Evolutionary conservation across 2,888 invertebrate species (phyloP), one percentile per base, ranked within the genome.

Genomic region (Amphipoea lucens): DNA sequence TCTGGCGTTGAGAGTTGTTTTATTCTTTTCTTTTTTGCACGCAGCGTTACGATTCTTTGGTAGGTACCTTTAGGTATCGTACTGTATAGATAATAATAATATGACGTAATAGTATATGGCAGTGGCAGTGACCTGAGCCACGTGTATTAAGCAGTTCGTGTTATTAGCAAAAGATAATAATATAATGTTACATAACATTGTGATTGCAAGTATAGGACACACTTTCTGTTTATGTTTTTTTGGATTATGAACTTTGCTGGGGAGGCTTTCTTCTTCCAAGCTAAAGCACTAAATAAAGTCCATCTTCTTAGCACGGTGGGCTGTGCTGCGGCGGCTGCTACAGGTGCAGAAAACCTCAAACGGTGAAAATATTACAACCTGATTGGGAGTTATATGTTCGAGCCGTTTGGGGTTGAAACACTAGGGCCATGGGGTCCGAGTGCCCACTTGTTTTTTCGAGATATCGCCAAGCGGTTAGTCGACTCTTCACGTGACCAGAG

Each of bases 1-100:
- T 62, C 48, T 82, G 54, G 69, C 86, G 66, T 83, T 70, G 68
- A 76, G 40, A 45, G 23, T 67, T 81, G 74, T 82, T 83, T 75
- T 71, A 20, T 45, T 65, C 14, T 42, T 74, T 65, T 29, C 51
- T 81, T 79, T 83, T 80, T 82, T 84, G 60, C 63, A 23, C 63
- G 63, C 7, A 68, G 17, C 36, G 11, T 74, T 70, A 74, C 66
- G 74, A 48, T 71, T 57, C 51, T 48, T 60, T 20, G 63, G 51
- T 42, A 77, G 57, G 57, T 51, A 81, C 29, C n/a, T 60, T 12
- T 23, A n/a, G 20, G 9, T 23, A 23, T 57, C 6, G 0, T 36
- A 54, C 45, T 23, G 40, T 54, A 45, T n/a, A n/a, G n/a, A 54
- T 75, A 54, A 57, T 82, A 82, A 40, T 54, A 67, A 23, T 7